Percentiles rank a stretch among this genome's conserved stretches.
Conservation (phyloP, 2,113 vertebrate genomes). For the Sylvia atricapilla region DNA sequence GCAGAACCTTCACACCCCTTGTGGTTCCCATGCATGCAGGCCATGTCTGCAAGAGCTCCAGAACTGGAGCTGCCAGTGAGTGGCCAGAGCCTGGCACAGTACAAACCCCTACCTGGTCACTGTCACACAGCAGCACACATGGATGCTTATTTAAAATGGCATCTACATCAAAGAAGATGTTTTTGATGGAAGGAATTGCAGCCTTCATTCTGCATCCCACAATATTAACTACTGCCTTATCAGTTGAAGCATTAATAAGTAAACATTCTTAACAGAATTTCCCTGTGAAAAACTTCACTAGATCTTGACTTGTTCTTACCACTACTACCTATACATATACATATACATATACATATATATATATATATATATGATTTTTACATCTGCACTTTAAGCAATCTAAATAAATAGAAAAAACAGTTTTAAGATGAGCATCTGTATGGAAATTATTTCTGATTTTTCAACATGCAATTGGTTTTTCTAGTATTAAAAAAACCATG, state of each 20-base stretch:
- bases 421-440: neutral
- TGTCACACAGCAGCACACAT: neutral
- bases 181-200: neutral
- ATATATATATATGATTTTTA: neutral
- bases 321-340: no score
- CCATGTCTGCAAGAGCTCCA: neutral
- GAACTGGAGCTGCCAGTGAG: neutral
- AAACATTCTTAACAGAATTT: neutral
- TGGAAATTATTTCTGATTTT: neutral
- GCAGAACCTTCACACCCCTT: neutral
- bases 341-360: no score
- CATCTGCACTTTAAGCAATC: neutral
- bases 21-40: neutral
- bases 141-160: neutral
- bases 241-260: neutral
- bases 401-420: neutral
- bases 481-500: neutral
- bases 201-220: neutral
- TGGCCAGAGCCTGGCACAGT: neutral
- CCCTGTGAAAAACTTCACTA: neutral
- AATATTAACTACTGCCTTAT: neutral
- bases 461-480: neutral
- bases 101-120: neutral
- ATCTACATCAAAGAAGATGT: neutral
- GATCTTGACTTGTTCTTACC: neutral